Evolutionary conservation across 37 sponge, comb jelly and placozoan genomes (phyloP), one percentile per base, ranked within the genome.

Genomic region (Amphimedon queenslandica): DNA sequence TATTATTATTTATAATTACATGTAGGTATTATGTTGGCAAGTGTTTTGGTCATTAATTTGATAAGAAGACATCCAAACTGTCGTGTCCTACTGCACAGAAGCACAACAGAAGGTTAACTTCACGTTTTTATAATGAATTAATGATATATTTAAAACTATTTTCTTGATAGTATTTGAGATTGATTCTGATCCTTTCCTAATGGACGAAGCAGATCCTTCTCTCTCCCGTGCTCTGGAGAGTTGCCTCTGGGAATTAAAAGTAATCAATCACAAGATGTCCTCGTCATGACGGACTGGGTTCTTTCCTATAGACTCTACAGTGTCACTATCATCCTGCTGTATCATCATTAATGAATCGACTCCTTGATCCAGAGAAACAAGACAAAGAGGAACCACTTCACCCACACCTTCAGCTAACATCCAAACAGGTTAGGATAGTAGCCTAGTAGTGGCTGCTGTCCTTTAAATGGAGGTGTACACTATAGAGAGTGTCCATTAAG

Each of bases 171-270:
- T 29, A 10, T 39, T 65, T 11, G 33, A 73, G 40, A 27, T 71
- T 30, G 56, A 51, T 0, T 33, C 64, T 18, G 98, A 97, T 67
- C 89, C 92, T 32, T 98, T 70, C 63, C 37, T 80, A 37, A 31
- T 60, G 23, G 69, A 43, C 20, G 88, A 87, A 51, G 58, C 67
- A 18, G 99, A 98, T 67, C 96, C 91, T n/a, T 67, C 82, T 0
- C 68, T 74, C 39, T 86, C 74, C 41, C 63, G 72, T 25, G 99
- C 99, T 32, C 73, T 95, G 10, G 93, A 98, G 36, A 94, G 96
- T 64, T 98, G 85, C 58, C 88, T 98, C 40, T 98, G 99, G 99
- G 99, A 98, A 42, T 29, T 98, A 38, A 68, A 92, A 79, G 92
- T 96, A 0, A 36, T 57, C 23, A 20, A 28, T 30, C 28, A 0